phyloP scores from a whole-genome alignment of 2,113 vertebrate genomes.

The Sphaerodactylus townsendi region DNA sequence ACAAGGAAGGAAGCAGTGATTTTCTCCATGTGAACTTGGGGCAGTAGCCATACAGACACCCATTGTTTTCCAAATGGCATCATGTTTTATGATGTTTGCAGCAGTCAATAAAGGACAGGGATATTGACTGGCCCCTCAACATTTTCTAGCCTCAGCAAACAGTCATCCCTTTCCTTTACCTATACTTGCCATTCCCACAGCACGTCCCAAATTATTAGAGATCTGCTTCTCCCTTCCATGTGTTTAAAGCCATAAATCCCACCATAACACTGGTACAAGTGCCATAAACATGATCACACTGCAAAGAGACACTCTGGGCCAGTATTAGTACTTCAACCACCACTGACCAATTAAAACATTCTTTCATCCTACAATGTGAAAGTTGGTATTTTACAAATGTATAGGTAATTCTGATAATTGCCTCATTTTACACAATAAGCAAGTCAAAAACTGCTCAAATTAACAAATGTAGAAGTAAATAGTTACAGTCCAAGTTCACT shows the following conservation, averaged over 20 bases:
- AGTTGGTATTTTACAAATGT: background rate
- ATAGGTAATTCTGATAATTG: background rate
- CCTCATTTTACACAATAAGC: background rate
- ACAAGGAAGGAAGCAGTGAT: background rate
- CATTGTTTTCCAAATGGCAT: background rate
- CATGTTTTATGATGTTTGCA: background rate
- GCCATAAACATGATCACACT: background rate
- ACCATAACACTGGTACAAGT: background rate
- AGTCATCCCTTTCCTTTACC: no score
- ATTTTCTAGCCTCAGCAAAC: no score
- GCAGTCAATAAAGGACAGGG: no score
- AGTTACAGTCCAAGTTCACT: no score
- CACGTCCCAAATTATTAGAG: background rate
- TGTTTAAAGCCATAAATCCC: background rate
- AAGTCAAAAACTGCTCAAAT: background rate
- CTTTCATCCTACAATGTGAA: no score
- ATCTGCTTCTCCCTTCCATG: background rate
- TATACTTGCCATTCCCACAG: background rate
- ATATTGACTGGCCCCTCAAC: no score
- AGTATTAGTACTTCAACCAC: background rate
- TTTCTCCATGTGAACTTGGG: background rate
- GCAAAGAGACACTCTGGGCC: background rate
- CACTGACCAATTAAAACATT: background rate
- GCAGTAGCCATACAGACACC: background rate
- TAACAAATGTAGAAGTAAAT: no score